Percentiles rank a stretch among this genome's conserved stretches.
phyloP scores from a whole-genome alignment of 2,113 vertebrate genomes.

The Hemicordylus capensis region DNA sequence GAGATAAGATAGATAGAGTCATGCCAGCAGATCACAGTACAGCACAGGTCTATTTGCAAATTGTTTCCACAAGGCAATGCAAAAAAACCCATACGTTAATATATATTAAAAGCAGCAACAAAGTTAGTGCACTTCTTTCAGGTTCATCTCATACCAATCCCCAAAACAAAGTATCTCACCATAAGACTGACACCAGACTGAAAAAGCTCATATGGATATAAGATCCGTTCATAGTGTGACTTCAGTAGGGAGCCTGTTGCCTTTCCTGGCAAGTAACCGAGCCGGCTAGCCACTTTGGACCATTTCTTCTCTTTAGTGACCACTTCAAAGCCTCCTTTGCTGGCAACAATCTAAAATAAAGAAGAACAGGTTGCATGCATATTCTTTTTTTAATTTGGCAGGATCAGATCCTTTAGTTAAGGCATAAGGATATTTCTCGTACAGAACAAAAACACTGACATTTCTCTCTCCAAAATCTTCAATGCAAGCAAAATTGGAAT shows the following conservation, averaged over 20 bases:
- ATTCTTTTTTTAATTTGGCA: not conserved
- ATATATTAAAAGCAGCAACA: not conserved
- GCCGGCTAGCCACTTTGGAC: conserved; percentile 91
- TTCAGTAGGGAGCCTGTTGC: conserved; percentile 90
- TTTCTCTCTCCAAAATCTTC: not conserved
- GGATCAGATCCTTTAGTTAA: not conserved
- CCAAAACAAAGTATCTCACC: conserved; percentile 73
- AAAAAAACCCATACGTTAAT: fast-evolving
- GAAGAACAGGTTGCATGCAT: conserved; percentile 5
- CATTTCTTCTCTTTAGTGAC: conserved; percentile 96
- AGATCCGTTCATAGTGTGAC: conserved; percentile 93
- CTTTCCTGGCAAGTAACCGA: conserved; percentile 93
- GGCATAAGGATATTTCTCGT: not conserved
- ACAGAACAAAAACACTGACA: not conserved
- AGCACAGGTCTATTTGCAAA: fast-evolving
- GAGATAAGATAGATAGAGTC: not conserved
- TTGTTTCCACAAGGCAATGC: not conserved
- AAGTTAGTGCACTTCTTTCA: fast-evolving
- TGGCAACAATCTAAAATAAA: conserved; percentile 87
- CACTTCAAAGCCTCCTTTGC: conserved; percentile 93
- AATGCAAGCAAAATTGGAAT: not conserved
- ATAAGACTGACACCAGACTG: conserved; percentile 95
- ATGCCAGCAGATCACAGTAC: fast-evolving
- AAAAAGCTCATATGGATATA: conserved; percentile 98
- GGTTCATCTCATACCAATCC: fast-evolving